Conservation (phyloP, 2,797 vertebrate genomes). For the Liparis tanakae region DNA sequence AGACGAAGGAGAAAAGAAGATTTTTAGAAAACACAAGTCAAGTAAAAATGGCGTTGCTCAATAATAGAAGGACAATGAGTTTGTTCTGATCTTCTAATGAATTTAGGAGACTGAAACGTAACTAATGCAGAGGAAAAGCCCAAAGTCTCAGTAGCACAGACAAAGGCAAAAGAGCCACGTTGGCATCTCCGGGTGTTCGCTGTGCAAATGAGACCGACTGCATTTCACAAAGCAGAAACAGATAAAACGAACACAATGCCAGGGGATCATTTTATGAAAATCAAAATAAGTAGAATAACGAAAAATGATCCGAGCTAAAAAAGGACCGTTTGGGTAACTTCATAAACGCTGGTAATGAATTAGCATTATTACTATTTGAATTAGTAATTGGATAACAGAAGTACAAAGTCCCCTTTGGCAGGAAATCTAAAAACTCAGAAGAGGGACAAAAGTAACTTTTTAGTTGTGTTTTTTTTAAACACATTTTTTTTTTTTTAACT, state of each 20-base stretch:
- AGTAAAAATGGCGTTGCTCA: fast-evolving
- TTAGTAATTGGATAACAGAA: background rate
- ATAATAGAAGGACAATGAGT: background rate
- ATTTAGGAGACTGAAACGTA: conserved; percentile 78
- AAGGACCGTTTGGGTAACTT: background rate
- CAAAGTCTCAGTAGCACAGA: conserved; percentile 88
- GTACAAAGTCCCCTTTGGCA: background rate
- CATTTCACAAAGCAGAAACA: background rate
- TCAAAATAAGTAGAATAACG: background rate
- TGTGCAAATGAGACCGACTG: conserved; percentile 51
- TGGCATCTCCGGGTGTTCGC: conserved; percentile 87
- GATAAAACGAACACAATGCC: background rate
- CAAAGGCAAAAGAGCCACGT: conserved; percentile 80
- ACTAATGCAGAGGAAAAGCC: conserved; percentile 90
- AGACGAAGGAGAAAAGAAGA: background rate
- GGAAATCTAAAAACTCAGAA: background rate
- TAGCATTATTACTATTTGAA: too few species aligned
- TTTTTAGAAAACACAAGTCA: background rate
- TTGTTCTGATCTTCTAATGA: conserved; percentile 89
- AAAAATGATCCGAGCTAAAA: background rate
- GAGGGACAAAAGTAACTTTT: background rate
- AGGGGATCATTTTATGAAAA: background rate
- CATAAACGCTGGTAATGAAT: background rate
- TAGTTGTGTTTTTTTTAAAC: background rate
- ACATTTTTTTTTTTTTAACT: too few species aligned